These are phyloP conservation scores for Dyspetes luteomarginatus DNA, from an alignment of 2,888 invertebrate species.

Conservation along the genomic window DNA sequence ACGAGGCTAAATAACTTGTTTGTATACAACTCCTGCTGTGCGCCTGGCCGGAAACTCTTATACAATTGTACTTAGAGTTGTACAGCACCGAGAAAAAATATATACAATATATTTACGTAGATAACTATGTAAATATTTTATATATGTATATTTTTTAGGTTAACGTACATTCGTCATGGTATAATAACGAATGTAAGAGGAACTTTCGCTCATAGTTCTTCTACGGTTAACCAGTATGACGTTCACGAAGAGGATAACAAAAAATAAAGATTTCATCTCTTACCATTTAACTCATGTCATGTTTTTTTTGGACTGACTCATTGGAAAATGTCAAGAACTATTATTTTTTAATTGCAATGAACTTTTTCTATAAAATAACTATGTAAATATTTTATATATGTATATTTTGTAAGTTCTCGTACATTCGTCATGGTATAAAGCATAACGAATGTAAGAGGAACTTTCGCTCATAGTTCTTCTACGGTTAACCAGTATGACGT, in stretches of 20 bases:
- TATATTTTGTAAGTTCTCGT: too few relatives aligned
- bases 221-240: background rate
- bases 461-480: background rate
- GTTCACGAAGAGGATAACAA: background rate
- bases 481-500: background rate
- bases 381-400: too few relatives aligned
- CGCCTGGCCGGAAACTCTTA: slow-evolving; percentile 68
- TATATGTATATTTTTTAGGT: too few relatives aligned
- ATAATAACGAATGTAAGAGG: background rate
- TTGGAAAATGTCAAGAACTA: too few relatives aligned
- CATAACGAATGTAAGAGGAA: background rate
- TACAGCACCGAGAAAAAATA: slow-evolving; percentile 1
- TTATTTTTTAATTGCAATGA: too few relatives aligned
- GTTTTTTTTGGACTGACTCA: too few relatives aligned
- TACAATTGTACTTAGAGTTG: slow-evolving; percentile 11
- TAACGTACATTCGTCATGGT: too few relatives aligned
- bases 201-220: background rate
- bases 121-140: too few relatives aligned
- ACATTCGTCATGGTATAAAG: slow-evolving; percentile 1
- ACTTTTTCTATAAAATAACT: too few relatives aligned
- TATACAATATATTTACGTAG: too few relatives aligned
- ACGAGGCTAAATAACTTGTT: slow-evolving; percentile 81
- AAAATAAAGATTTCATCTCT: background rate
- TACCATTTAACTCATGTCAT: too few relatives aligned
- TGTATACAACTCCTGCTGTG: slow-evolving; percentile 77